Conservation (phyloP, 2,113 vertebrate species). For the Lasiurus borealis region DNA sequence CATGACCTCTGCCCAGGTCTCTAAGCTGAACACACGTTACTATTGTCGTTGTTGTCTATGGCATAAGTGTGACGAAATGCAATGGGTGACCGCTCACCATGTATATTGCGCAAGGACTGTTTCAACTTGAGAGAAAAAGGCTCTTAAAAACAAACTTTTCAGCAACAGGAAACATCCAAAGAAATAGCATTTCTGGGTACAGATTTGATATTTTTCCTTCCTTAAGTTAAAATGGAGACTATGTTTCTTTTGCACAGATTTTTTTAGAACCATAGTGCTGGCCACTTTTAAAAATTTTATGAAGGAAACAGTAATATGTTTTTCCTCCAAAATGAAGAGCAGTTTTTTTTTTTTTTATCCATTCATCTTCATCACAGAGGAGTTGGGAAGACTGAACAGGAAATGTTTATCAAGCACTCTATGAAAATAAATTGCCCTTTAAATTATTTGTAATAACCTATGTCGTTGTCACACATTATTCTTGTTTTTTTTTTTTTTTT, state of each 20-base stretch:
- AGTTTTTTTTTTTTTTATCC: slow-evolving; percentile 40
- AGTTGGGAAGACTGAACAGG: slow-evolving; percentile 54
- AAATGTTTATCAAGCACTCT: slow-evolving; percentile 67
- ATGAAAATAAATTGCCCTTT: slow-evolving; percentile 61
- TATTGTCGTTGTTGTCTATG: background rate
- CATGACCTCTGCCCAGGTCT: background rate
- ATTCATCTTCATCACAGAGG: slow-evolving; percentile 62
- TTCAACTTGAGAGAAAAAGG: slow-evolving; percentile 43
- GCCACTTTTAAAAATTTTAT: background rate
- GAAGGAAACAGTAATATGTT: slow-evolving; percentile 51
- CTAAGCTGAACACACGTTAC: background rate
- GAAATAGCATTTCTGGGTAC: background rate
- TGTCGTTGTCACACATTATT: background rate
- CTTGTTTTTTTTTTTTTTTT: slow-evolving; percentile 42
- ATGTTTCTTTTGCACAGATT: slow-evolving; percentile 9
- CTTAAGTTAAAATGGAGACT: slow-evolving; percentile 21
- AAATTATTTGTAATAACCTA: slow-evolving; percentile 64
- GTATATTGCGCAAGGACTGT: slow-evolving; percentile 14
- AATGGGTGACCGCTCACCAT: background rate
- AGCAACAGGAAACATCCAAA: background rate
- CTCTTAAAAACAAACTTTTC: slow-evolving; percentile 48
- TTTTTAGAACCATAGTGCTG: background rate
- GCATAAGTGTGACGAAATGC: background rate
- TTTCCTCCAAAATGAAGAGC: slow-evolving; percentile 46
- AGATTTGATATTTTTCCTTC: slow-evolving; percentile 2